These are phyloP conservation scores for Cecidostiba fungosa DNA, from an alignment of 2,888 invertebrate genomes.

Conservation along the genomic window DNA sequence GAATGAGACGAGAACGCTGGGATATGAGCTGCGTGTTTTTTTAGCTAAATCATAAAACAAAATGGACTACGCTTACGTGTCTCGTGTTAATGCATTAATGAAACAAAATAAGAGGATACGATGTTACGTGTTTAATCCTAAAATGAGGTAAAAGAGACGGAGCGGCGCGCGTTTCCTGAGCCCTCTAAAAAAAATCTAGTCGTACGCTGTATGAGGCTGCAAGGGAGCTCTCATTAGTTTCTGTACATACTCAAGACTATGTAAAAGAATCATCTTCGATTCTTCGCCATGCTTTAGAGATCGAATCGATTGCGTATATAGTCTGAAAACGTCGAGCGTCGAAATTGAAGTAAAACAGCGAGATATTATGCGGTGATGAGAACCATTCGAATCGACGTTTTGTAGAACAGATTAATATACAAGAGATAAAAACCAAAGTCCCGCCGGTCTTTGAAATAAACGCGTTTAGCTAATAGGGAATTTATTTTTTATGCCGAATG, in stretches of 20 bases:
- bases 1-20: background rate
- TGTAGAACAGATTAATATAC: background rate
- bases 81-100: conserved; percentile 65
- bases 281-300: conserved; percentile 43
- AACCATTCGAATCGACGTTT: conserved; percentile 2
- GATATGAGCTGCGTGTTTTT: conserved; percentile 33
- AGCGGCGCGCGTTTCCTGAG: conserved; percentile 28
- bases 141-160: background rate
- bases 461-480: conserved; percentile 74
- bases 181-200: conserved; percentile 23
- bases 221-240: conserved; percentile 32
- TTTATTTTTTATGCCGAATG: conserved; percentile 79
- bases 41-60: conserved; percentile 48
- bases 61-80: conserved; percentile 77
- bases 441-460: conserved; percentile 58
- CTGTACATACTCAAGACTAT: conserved; percentile 58
- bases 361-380: background rate
- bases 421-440: conserved; percentile 34
- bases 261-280: conserved; percentile 30
- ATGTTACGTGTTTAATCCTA: conserved; percentile 53
- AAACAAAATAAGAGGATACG: conserved; percentile 27
- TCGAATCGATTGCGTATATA: conserved; percentile 63
- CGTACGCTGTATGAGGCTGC: background rate
- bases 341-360: conserved; percentile 3
- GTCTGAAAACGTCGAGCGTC: background rate